Conservation (phyloP, 2,797 vertebrate species). For the Protosalanx chinensis region DNA sequence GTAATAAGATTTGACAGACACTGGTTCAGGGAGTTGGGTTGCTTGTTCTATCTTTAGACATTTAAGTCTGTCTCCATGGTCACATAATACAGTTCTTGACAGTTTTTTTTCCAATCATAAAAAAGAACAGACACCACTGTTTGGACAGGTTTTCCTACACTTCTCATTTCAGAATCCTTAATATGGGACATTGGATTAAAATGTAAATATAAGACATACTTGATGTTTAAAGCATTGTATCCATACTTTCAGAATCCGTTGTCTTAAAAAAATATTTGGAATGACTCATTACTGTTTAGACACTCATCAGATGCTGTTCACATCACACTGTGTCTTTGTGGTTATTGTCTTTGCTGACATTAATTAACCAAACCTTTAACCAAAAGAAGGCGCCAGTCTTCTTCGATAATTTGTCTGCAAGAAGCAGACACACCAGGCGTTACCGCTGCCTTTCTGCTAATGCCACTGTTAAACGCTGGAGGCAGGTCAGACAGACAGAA, state of each 20-base stretch:
- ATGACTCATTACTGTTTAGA: too few relatives aligned
- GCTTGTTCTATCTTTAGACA: background rate
- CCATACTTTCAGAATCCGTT: too few relatives aligned
- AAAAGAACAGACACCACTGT: background rate
- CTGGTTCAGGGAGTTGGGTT: background rate
- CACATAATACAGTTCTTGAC: background rate
- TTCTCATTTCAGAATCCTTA: too few relatives aligned
- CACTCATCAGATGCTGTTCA: too few relatives aligned
- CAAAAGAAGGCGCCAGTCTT: background rate
- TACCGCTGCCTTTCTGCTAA: background rate
- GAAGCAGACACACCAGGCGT: constrained; percentile 1
- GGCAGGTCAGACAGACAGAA: background rate
- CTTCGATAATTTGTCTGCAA: background rate
- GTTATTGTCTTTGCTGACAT: background rate
- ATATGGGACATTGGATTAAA: too few relatives aligned
- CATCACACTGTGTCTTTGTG: background rate
- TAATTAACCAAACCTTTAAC: background rate
- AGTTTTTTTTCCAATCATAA: background rate
- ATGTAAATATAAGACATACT: too few relatives aligned
- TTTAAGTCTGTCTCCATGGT: background rate
- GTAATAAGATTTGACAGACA: background rate
- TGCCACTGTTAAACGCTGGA: too few relatives aligned
- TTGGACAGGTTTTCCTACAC: too few relatives aligned
- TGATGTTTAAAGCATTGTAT: too few relatives aligned
- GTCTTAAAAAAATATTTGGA: too few relatives aligned